These are phyloP conservation scores for Nycteola revayana DNA, from an alignment of 2,888 invertebrate genomes.

Conservation along the genomic window DNA sequence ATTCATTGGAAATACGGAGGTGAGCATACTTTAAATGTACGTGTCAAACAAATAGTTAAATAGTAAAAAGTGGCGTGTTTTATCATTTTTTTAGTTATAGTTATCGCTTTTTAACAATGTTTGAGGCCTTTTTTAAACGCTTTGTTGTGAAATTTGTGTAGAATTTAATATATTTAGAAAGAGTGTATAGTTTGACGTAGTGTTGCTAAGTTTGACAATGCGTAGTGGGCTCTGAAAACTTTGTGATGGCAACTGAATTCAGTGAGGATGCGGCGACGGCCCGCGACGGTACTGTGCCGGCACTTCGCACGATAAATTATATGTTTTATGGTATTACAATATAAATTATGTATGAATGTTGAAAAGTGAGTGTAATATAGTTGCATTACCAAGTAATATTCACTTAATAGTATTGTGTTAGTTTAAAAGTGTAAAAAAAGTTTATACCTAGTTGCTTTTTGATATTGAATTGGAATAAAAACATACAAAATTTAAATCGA, in stretches of 20 bases:
- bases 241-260: slow-evolving; percentile 50
- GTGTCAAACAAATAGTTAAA: slow-evolving; percentile 22
- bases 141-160: slow-evolving; percentile 20
- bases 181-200: slow-evolving; percentile 35
- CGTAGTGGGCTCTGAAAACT: slow-evolving; percentile 53
- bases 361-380: background rate
- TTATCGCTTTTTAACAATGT: slow-evolving; percentile 29
- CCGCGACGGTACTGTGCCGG: slow-evolving; percentile 58
- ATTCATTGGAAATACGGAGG: slow-evolving; percentile 51
- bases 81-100: background rate
- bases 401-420: too few species aligned
- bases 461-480: too few species aligned
- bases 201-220: slow-evolving; percentile 44
- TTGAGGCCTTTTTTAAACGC: slow-evolving; percentile 17
- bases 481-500: too few species aligned
- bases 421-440: too few species aligned
- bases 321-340: slow-evolving; percentile 18
- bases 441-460: too few species aligned
- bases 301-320: slow-evolving; percentile 25
- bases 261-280: slow-evolving; percentile 65
- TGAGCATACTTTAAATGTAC: slow-evolving; percentile 45
- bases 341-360: slow-evolving; percentile 9
- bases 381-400: too few species aligned
- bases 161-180: slow-evolving; percentile 22
- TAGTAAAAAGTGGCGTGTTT: too few species aligned